Evolutionary conservation across 1,140 invertebrate species (phyloP).

Genomic region (Meteorus sp.): DNA sequence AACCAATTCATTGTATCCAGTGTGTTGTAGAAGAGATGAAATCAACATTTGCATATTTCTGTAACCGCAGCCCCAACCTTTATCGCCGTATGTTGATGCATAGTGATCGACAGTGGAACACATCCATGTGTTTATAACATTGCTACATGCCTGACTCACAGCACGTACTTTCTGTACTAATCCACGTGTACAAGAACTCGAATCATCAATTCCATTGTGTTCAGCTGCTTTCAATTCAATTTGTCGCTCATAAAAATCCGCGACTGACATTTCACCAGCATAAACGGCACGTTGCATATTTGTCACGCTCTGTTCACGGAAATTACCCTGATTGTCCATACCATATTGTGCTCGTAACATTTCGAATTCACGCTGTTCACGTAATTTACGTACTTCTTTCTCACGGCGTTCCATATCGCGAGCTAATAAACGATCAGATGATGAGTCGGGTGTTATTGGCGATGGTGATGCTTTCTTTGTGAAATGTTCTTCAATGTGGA

Average conservation of each 20-base stretch:
- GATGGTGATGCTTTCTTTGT: conserved; percentile 56
- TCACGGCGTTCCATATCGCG: conserved; percentile 68
- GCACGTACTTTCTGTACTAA: conserved; percentile 72
- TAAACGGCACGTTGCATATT: conserved; percentile 84
- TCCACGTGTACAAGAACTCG: conserved; percentile 75
- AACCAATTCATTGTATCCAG: conserved; percentile 71
- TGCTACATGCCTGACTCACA: conserved; percentile 68
- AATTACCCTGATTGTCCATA: conserved; percentile 84
- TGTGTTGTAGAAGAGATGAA: conserved; percentile 76
- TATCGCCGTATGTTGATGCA: conserved; percentile 82
- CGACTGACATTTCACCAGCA: conserved; percentile 80
- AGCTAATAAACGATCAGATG: conserved; percentile 62
- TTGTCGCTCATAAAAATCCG: conserved; percentile 83
- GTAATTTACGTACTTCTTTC: conserved; percentile 69
- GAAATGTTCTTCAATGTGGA: conserved; percentile 75
- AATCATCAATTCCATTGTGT: conserved; percentile 79
- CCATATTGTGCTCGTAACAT: conserved; percentile 81
- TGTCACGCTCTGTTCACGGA: conserved; percentile 77
- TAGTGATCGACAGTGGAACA: conserved; percentile 85
- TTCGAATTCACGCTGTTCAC: conserved; percentile 81
- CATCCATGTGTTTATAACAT: conserved; percentile 70
- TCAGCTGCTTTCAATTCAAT: conserved; percentile 74
- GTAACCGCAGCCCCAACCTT: conserved; percentile 89
- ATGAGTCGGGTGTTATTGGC: conserved; percentile 58
- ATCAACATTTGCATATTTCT: conserved; percentile 90